phyloP scores from a whole-genome alignment of 2,113 vertebrate genomes.

The Chroicocephalus ridibundus region DNA sequence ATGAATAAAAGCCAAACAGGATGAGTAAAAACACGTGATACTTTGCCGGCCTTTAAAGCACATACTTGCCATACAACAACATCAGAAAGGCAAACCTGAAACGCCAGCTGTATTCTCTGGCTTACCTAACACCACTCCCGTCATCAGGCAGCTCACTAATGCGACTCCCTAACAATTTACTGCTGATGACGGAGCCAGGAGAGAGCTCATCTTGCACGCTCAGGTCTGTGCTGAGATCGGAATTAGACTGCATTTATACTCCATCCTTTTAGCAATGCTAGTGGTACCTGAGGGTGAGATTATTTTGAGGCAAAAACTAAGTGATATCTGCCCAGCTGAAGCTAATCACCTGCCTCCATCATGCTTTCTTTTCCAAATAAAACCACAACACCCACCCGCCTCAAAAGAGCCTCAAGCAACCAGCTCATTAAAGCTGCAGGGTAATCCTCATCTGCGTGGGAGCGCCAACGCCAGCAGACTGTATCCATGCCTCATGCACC shows the following conservation, averaged over 20 bases:
- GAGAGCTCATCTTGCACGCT: not conserved
- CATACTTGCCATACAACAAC: not conserved
- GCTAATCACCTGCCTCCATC: not conserved
- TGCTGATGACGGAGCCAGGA: not conserved
- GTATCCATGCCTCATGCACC: not conserved
- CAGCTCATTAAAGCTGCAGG: not conserved
- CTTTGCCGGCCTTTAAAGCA: not conserved
- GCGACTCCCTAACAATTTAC: not conserved
- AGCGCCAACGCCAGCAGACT: not conserved
- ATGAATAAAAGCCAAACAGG: not conserved
- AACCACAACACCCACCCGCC: not conserved
- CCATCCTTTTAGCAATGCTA: not conserved
- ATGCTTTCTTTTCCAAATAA: not conserved
- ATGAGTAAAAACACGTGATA: not conserved
- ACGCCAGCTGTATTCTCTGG: not conserved
- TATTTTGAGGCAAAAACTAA: not conserved
- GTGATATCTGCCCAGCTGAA: not conserved
- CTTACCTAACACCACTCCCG: not conserved
- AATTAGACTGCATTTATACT: not conserved
- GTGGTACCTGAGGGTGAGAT: not conserved
- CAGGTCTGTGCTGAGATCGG: not conserved
- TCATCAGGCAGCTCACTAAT: not conserved
- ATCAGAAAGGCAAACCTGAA: not conserved
- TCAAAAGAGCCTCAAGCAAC: not conserved
- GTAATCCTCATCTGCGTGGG: not conserved